Percentiles rank a stretch among this genome's conserved stretches.
Evolutionary conservation across 2,888 invertebrate genomes (phyloP).

Genomic region (Sarcophaga rosellei): DNA sequence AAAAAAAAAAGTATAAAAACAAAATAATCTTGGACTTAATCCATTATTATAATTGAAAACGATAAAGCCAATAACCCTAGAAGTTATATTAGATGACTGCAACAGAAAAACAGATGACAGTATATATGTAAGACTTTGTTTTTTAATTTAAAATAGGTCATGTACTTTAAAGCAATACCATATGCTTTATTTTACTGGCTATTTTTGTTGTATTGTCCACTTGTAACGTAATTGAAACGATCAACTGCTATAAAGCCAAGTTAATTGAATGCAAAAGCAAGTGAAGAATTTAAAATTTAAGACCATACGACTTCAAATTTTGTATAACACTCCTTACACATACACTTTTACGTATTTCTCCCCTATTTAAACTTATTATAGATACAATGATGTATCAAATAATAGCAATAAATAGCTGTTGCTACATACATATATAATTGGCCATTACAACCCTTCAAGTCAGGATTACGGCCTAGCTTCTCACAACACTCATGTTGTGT

Average conservation of each 20-base stretch:
- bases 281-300: constrained; percentile 25
- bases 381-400: not conserved
- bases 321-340: constrained; percentile 1
- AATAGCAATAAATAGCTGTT: not conserved
- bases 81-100: not conserved
- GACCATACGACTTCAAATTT: constrained; percentile 17
- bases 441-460: too few relatives aligned
- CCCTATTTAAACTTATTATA: not conserved
- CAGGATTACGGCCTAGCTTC: too few relatives aligned
- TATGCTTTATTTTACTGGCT: constrained; percentile 51
- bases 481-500: too few relatives aligned
- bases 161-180: not conserved
- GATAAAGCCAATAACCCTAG: not conserved
- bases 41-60: not conserved
- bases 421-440: too few relatives aligned
- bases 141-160: not conserved
- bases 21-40: not conserved
- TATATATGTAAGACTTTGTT: not conserved
- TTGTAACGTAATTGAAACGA: not conserved
- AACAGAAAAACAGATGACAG: not conserved
- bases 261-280: constrained; percentile 30
- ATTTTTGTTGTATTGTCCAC: not conserved
- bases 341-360: too few relatives aligned
- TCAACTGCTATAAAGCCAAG: not conserved
- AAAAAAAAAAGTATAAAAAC: not conserved